These are phyloP conservation scores for Onychorhynchus coronatus DNA, from an alignment of 2,113 vertebrate species.

Conservation along the genomic window DNA sequence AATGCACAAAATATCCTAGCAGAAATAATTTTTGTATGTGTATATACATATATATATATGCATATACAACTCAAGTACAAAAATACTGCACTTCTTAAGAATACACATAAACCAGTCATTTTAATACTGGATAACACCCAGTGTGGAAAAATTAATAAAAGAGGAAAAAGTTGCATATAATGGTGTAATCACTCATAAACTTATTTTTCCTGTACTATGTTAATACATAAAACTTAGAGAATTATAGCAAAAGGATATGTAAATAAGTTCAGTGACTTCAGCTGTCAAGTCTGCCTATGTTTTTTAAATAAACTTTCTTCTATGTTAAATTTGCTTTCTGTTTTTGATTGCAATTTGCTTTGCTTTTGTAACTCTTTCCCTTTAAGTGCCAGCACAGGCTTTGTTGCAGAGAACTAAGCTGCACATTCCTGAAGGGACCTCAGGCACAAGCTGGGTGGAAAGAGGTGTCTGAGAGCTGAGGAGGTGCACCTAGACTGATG, in stretches of 20 bases:
- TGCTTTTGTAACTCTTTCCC: background rate
- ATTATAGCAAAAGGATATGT: background rate
- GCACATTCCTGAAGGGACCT: background rate
- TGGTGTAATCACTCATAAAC: background rate
- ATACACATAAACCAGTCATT: background rate
- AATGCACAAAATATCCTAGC: background rate
- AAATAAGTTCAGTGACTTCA: background rate
- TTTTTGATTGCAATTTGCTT: background rate
- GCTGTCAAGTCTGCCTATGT: background rate
- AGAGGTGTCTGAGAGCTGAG: background rate
- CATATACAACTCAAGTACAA: background rate
- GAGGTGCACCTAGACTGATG: background rate
- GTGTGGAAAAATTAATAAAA: background rate
- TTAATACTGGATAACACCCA: background rate
- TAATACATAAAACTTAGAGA: background rate
- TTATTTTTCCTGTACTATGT: background rate
- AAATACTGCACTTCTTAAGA: background rate
- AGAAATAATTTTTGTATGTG: background rate
- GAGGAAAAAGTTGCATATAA: background rate
- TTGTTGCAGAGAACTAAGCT: background rate
- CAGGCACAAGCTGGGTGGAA: rapidly evolving
- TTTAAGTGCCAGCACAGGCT: background rate
- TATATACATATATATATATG: background rate
- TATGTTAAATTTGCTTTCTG: background rate
- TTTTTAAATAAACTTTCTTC: background rate